Evolutionary conservation across 2,888 invertebrate genomes (phyloP).

Genomic region (Macrophya alboannulata): DNA sequence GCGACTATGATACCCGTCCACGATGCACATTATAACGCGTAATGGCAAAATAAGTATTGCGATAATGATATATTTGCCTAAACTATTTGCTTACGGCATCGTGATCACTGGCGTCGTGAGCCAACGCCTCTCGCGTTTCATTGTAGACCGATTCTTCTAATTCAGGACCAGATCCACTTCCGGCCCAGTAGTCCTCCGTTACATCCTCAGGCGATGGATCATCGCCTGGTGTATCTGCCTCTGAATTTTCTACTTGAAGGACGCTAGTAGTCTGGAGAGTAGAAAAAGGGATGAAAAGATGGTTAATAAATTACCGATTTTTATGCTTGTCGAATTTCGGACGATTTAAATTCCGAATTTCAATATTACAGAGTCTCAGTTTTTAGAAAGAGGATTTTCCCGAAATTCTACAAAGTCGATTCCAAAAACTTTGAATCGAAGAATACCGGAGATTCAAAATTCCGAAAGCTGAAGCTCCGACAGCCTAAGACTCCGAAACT

Average conservation of each 20-base stretch:
- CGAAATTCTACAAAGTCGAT: too few species aligned
- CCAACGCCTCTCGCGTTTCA: slow-evolving; percentile 87
- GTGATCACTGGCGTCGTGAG: slow-evolving; percentile 89
- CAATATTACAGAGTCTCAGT: too few species aligned
- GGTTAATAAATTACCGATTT: neutral
- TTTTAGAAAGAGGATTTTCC: too few species aligned
- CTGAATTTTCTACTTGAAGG: slow-evolving; percentile 65
- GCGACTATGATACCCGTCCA: neutral
- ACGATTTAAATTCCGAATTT: too few species aligned
- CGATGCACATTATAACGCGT: neutral
- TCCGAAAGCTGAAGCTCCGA: too few species aligned
- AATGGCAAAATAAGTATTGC: neutral
- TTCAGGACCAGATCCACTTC: slow-evolving; percentile 77
- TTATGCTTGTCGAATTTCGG: neutral
- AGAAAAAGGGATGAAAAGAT: neutral
- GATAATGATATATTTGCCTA: neutral
- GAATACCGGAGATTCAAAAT: too few species aligned
- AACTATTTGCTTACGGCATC: slow-evolving; percentile 86
- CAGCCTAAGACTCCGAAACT: too few species aligned
- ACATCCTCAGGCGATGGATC: slow-evolving; percentile 71
- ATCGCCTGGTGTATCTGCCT: slow-evolving; percentile 69
- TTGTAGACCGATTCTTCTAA: slow-evolving; percentile 80
- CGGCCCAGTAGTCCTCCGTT: slow-evolving; percentile 78
- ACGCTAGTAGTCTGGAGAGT: slow-evolving; percentile 66
- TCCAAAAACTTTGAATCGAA: too few species aligned